Base-by-base conservation (phyloP, 2,113 vertebrate genomes). In the Anarrhichthys ocellatus region DNA sequence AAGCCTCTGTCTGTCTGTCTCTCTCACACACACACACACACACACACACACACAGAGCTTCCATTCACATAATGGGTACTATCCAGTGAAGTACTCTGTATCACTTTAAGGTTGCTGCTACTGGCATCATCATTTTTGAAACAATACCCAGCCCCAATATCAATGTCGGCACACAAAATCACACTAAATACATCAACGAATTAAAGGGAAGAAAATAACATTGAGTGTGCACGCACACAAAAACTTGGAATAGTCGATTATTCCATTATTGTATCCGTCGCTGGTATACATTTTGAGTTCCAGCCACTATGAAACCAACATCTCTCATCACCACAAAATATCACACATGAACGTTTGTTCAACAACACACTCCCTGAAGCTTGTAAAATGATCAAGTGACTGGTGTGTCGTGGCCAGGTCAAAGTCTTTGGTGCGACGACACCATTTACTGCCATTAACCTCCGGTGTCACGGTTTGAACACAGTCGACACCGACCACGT, bases 351-450 rank as follows among this genome's bases (percentile, higher is more conserved):
- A 38, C 36, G 36, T 4, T 38, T 38, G 36, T 4, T 38, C 36
- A 9, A 9, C 36, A 38, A 38, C 36, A 9, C 29, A 8, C 8
- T 38, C 36, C 27, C 18, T n/a, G 52, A 34, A 34, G 32, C 20
- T 50, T n/a, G 64, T 85, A 64, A 72, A 59, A 66, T 59, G 78
- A 88, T 85, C 69, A 59, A 65, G 84, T 87, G 72, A 67, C 64
- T 59, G 24, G 27, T 67, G 71, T 80, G 71, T 82, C 46, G 4
- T 20, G 38, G 34, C 13, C 38, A 68, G 80, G 70, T 78, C 80
- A 87, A 61, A 73, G 32, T 69, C 29, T 42, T 44, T 11, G 63
- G 20, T 61, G 14, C 0, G 0, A 32, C 58, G 4, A 56, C 62
- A 74, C 36, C 40, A 40, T 58, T 65, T 61, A 46, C 67, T 29